phyloP scores from a whole-genome alignment of 2,113 vertebrate genomes.

The Notechis scutatus region DNA sequence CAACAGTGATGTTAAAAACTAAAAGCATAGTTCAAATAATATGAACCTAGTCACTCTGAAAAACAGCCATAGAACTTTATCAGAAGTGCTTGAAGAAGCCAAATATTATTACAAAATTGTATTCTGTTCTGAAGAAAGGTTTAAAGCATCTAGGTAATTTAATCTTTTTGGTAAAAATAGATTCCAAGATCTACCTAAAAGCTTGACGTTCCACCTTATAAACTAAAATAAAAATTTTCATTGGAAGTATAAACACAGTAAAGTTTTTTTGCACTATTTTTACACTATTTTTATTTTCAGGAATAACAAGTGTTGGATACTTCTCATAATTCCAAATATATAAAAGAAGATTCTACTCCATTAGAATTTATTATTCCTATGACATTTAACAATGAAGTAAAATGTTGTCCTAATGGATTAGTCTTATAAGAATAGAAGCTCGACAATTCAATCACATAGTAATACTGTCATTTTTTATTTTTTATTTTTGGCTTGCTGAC shows the following conservation, averaged over 20 bases:
- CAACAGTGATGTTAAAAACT: background rate
- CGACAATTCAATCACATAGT: conserved; percentile 54
- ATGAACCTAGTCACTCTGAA: background rate
- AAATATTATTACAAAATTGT: background rate
- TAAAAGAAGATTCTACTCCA: conserved; percentile 4
- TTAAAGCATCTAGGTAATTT: background rate
- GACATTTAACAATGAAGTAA: conserved; percentile 36
- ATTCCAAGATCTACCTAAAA: background rate
- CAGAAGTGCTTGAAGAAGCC: background rate
- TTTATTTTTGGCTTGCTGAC: background rate
- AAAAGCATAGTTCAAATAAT: background rate
- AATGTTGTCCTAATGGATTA: conserved; percentile 48
- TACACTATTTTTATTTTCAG: conserved; percentile 23
- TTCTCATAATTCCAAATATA: conserved; percentile 29
- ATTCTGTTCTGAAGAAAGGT: background rate
- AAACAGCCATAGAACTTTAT: background rate
- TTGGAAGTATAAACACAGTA: conserved; percentile 13
- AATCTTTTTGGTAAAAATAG: background rate
- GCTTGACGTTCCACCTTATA: conserved; percentile 6
- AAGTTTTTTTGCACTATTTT: background rate
- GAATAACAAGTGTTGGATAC: conserved; percentile 5
- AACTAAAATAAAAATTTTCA: conserved; percentile 6
- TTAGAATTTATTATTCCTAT: conserved; percentile 29
- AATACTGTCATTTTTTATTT: conserved; percentile 10
- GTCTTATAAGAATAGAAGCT: conserved; percentile 71